These are phyloP conservation scores for Pegea sp. DNA, from an alignment of 23 tunicate species.

Conservation along the genomic window DNA sequence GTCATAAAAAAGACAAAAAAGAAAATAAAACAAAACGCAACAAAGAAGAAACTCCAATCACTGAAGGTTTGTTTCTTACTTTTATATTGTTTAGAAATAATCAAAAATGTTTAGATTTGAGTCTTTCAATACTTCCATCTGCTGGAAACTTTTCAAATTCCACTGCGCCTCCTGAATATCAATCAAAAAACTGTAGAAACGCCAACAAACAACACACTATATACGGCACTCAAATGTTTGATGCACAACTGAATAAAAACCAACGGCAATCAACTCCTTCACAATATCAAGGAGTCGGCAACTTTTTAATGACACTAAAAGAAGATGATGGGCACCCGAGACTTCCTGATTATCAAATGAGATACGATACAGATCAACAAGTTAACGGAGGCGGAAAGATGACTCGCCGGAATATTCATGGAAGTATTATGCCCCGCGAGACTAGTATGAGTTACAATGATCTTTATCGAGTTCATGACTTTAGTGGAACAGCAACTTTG, in stretches of 20 bases:
- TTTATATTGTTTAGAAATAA: background rate
- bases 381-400: background rate
- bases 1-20: background rate
- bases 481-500: background rate
- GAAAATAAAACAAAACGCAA: background rate
- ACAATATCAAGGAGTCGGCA: constrained; percentile 5
- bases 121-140: background rate
- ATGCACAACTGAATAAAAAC: too few species aligned
- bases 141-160: too few species aligned
- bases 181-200: background rate
- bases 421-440: constrained; percentile 9
- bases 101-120: background rate
- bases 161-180: constrained; percentile 1
- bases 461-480: constrained; percentile 13
- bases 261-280: background rate
- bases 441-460: constrained; percentile 73
- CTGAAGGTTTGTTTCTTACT: background rate
- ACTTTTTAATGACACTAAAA: constrained; percentile 8
- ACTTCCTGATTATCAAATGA: background rate
- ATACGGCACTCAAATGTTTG: background rate
- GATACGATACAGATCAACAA: background rate
- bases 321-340: constrained; percentile 5
- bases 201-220: background rate
- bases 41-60: too few species aligned
- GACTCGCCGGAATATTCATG: background rate